Conservation (phyloP, 2,113 vertebrate genomes). For the Microcebus griseorufus region DNA sequence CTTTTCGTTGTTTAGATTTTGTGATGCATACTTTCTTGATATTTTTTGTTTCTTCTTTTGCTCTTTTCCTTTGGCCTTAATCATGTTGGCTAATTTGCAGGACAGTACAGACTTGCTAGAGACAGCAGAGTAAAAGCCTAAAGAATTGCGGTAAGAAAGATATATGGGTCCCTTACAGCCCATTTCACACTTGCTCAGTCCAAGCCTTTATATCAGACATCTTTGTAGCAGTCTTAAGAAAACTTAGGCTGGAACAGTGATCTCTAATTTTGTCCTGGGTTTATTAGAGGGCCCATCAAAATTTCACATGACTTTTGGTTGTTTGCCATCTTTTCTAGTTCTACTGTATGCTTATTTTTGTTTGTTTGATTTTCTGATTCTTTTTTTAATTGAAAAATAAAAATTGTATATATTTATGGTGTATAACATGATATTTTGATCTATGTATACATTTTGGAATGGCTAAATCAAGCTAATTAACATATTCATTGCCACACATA, state of each 20-base stretch:
- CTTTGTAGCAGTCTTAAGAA: slow-evolving; percentile 56
- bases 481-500: not conserved
- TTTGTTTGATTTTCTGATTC: not conserved
- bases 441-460: not conserved
- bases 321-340: not conserved
- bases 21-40: slow-evolving; percentile 91
- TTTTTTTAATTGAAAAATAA: not conserved
- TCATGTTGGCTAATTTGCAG: slow-evolving; percentile 95
- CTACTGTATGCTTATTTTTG: not conserved
- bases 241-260: not conserved
- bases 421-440: not conserved
- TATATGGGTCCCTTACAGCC: slow-evolving; percentile 93
- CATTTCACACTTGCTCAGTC: slow-evolving; percentile 92
- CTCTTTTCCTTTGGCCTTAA: slow-evolving; percentile 90
- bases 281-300: not conserved
- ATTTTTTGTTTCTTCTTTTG: slow-evolving; percentile 92
- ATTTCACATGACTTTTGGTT: not conserved
- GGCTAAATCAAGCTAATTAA: not conserved
- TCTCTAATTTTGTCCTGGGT: not conserved
- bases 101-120: slow-evolving; percentile 90
- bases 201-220: slow-evolving; percentile 92
- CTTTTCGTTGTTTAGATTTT: slow-evolving; percentile 91
- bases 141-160: slow-evolving; percentile 91
- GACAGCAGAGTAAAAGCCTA: slow-evolving; percentile 89
- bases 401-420: not conserved